These are phyloP conservation scores for Cydia pomonella DNA, from an alignment of 1,140 invertebrate species.

Conservation along the genomic window DNA sequence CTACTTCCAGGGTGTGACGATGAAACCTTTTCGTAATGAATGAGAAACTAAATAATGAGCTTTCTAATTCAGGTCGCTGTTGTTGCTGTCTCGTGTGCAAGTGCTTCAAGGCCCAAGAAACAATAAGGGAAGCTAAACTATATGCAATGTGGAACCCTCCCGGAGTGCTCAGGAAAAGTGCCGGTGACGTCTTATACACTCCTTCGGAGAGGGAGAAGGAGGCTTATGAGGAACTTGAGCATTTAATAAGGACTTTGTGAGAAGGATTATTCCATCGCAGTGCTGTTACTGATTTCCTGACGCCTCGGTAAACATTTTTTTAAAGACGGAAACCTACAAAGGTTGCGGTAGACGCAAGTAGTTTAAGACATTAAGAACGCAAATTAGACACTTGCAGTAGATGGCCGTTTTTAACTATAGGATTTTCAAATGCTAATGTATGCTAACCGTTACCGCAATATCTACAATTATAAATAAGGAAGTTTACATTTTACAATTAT, in stretches of 20 bases:
- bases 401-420: too few relatives aligned
- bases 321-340: too few relatives aligned
- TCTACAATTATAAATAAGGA: too few relatives aligned
- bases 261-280: neutral
- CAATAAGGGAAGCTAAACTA: constrained; percentile 53
- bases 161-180: constrained; percentile 46
- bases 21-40: too few relatives aligned
- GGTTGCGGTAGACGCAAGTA: too few relatives aligned
- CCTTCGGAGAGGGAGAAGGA: constrained; percentile 52
- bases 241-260: constrained; percentile 62
- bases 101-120: constrained; percentile 53
- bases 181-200: constrained; percentile 49
- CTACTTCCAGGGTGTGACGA: too few relatives aligned
- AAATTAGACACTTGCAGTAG: too few relatives aligned
- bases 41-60: too few relatives aligned
- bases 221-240: constrained; percentile 59
- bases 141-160: constrained; percentile 56
- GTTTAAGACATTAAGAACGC: too few relatives aligned
- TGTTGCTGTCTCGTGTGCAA: constrained; percentile 63
- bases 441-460: too few relatives aligned
- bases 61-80: constrained; percentile 52
- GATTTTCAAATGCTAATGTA: too few relatives aligned
- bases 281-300: neutral
- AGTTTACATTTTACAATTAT: too few relatives aligned
- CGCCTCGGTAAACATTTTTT: neutral